Evolutionary conservation across 2,888 invertebrate genomes (phyloP), one percentile per base, ranked within the genome.

Genomic region (Melanostoma mellinum): DNA sequence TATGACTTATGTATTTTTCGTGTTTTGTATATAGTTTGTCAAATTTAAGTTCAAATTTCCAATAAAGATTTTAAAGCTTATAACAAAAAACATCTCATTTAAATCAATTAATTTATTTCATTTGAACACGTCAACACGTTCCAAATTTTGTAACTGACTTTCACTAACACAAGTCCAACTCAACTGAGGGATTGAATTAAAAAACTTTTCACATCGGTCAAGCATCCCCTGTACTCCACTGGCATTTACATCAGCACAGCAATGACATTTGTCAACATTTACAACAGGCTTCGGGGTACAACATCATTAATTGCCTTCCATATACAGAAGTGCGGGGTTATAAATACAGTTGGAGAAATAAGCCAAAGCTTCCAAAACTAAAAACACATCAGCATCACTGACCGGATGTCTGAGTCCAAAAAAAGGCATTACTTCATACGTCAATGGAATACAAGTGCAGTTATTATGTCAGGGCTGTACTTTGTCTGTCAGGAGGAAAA

Each of bases 241-340:
- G n/a, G 6, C 50, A 56, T 52, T 52, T 3, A 10, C 65, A 58
- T n/a, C 56, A 42, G 36, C 38, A 65, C 63, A 30, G 2, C 56
- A 75, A 52, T 73, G 67, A 52, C 52, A 63, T 72, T 77, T 68
- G 46, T 72, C 72, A 67, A 61, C 55, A 63, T 38, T 36, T 36
- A 36, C 40, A 6, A 6, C 50, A 38, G 40, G 30, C 50, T 61
- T 9, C 32, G 10, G 6, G 3, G 53, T n/a, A 38, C 60, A 76
- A 48, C 69, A 61, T 76, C 76, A 77, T 77, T 77, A 77, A 77
- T 71, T 77, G 76, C 61, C 55, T 42, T 53, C 48, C 76, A 61
- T 53, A 40, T 53, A 40, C 69, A 56, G 69, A 71, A 36, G 56
- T 56, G 46, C 20, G 20, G 20, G 20, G 20, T 20, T 20, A 20